Base-by-base conservation (phyloP, 2,113 vertebrate species). In the Oxygymnocypris stewartii region DNA sequence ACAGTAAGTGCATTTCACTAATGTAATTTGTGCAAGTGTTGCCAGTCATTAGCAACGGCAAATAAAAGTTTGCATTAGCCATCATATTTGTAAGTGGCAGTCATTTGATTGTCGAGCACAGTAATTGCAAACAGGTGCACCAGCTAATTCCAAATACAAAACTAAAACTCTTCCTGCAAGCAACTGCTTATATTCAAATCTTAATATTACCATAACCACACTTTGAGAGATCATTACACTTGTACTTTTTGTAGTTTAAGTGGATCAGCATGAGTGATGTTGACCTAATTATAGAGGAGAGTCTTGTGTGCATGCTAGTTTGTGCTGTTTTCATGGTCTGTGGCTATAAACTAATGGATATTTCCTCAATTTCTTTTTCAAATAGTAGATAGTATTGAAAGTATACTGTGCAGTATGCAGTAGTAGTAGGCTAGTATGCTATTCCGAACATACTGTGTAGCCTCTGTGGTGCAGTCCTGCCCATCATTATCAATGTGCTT, bases 61-160 rank as follows among this genome's bases (percentile, higher is more conserved):
- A 13, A 80, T 80, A 80, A 42, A 59, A 63, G 40, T 82, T 82
- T 81, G 57, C 59, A 28, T 25, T 82, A 42, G 9, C 37, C 13
- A 65, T 65, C 59, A 79, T 40, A 79, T 80, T 61, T 80, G 20
- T 16, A 31, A 67, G 61, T 47, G 59, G 42, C 44, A 69, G 4
- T 81, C 5, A 31, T 82, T 42, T 82, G 40, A 49, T 31, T 69
- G 40, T 14, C 37, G 6, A 69, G 16, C 47, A 49, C 74, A 49
- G 63, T 82, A 82, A 69, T 82, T 69, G 25, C 80, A 82, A 82
- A 82, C 80, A 82, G 80, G 80, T 82, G 80, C 42, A 82, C 14
- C 8, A 18, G 23, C n/a, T 81, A 69, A 69, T 69, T 49, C 18
- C 8, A 31, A 49, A 49, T 47, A 61, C 6, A 65, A 82, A 59